phyloP scores from a whole-genome alignment of 2,888 invertebrate species.

The Synanthedon myopaeformis region DNA sequence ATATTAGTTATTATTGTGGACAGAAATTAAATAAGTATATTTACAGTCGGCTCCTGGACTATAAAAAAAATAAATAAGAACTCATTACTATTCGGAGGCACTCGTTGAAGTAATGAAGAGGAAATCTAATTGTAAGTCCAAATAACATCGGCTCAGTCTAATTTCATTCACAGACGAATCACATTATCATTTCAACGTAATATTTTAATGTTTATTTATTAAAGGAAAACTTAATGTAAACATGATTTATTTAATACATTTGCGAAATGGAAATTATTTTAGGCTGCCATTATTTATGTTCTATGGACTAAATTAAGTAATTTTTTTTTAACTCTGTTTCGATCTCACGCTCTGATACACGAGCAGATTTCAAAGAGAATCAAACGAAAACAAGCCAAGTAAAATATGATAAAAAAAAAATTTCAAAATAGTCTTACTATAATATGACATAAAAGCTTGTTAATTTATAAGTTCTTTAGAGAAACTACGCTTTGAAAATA shows the following conservation, averaged over 20 bases:
- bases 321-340: neutral
- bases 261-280: slow-evolving; percentile 5
- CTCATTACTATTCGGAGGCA: slow-evolving; percentile 34
- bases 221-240: neutral
- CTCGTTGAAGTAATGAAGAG: slow-evolving; percentile 33
- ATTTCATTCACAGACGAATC: slow-evolving; percentile 26
- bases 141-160: slow-evolving; percentile 33
- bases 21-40: too few relatives aligned
- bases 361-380: too few relatives aligned
- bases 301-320: neutral
- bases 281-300: neutral
- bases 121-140: slow-evolving; percentile 42
- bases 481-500: too few relatives aligned
- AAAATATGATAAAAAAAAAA: too few relatives aligned
- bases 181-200: neutral
- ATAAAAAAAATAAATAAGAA: slow-evolving; percentile 11
- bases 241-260: too few relatives aligned
- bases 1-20: too few relatives aligned
- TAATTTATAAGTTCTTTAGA: too few relatives aligned
- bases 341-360: too few relatives aligned
- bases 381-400: too few relatives aligned
- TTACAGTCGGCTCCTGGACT: neutral
- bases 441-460: too few relatives aligned
- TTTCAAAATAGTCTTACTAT: too few relatives aligned
- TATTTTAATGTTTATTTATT: neutral